Conservation (phyloP, 2,888 invertebrate genomes). For the Acronicta psi region DNA sequence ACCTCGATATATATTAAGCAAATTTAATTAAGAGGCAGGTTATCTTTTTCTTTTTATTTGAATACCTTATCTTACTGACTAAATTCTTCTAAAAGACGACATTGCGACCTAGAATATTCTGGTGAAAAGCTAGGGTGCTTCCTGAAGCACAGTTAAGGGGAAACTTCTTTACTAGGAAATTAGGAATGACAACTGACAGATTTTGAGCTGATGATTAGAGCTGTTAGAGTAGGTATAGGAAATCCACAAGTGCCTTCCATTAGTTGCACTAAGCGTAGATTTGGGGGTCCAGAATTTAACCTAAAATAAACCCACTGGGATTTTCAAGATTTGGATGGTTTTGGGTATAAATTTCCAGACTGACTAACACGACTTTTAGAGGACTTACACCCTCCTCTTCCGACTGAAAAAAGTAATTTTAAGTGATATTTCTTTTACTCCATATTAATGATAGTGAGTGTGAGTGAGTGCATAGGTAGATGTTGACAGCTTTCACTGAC, state of each 20-base stretch:
- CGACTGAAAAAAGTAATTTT: not conserved
- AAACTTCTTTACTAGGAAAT: not conserved
- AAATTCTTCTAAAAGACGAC: constrained; percentile 20
- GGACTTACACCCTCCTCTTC: constrained; percentile 25
- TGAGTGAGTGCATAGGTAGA: constrained; percentile 30
- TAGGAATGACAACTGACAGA: not conserved
- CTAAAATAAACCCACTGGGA: not conserved
- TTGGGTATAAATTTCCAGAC: constrained; percentile 10
- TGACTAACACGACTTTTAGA: constrained; percentile 37
- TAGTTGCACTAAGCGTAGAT: constrained; percentile 1
- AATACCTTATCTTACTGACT: constrained; percentile 49
- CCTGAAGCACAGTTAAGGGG: not conserved
- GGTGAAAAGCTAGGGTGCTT: not conserved
- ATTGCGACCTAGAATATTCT: not conserved
- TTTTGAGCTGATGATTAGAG: not conserved
- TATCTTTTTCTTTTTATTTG: constrained; percentile 24
- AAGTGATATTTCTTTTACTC: too few species aligned
- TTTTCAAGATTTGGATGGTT: too few species aligned
- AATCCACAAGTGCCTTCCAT: constrained; percentile 28
- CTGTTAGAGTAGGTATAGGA: too few species aligned
- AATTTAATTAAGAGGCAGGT: constrained; percentile 13
- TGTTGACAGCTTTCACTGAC: constrained; percentile 10
- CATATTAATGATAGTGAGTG: not conserved
- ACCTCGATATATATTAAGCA: not conserved
- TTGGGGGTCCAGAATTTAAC: constrained; percentile 8